phyloP scores from a whole-genome alignment of 64 coral and sea anemone genomes.

The Platygyra sinensis region DNA sequence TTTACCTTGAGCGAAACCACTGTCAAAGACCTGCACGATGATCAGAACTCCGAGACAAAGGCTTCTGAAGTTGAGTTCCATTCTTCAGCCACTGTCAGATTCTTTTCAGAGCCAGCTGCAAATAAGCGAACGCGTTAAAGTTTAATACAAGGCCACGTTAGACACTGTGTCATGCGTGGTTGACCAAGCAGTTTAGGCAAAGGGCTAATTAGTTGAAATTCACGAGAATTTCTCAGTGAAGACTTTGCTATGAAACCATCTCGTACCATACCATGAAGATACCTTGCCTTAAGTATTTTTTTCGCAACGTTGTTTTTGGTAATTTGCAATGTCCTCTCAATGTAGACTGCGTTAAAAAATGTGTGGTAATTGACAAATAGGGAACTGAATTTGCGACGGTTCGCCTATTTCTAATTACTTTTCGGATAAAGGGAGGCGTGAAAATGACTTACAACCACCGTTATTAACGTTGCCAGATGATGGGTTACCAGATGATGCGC shows the following conservation, averaged over 20 bases:
- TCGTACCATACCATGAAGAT: background rate
- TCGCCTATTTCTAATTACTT: background rate
- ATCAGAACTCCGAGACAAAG: background rate
- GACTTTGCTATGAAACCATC: background rate
- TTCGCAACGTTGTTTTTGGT: background rate
- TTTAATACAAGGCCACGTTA: background rate
- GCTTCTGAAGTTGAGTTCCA: background rate
- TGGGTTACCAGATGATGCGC: slow-evolving; percentile 7
- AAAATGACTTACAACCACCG: slow-evolving; percentile 6
- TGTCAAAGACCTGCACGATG: background rate
- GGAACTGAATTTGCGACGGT: background rate
- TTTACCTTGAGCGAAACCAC: slow-evolving; percentile 27
- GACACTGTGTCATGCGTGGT: background rate
- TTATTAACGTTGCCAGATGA: slow-evolving; percentile 2
- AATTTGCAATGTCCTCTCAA: background rate
- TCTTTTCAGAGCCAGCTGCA: background rate
- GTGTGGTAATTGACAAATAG: background rate
- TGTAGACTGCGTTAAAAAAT: background rate
- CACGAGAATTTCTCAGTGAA: background rate
- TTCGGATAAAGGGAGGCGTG: slow-evolving; percentile 15
- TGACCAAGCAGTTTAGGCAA: background rate
- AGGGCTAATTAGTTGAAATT: background rate
- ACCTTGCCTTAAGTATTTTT: background rate
- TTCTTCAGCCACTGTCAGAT: background rate
- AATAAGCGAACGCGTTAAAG: background rate